Conservation (phyloP, 1,140 invertebrate species). For the Formica selysi region DNA sequence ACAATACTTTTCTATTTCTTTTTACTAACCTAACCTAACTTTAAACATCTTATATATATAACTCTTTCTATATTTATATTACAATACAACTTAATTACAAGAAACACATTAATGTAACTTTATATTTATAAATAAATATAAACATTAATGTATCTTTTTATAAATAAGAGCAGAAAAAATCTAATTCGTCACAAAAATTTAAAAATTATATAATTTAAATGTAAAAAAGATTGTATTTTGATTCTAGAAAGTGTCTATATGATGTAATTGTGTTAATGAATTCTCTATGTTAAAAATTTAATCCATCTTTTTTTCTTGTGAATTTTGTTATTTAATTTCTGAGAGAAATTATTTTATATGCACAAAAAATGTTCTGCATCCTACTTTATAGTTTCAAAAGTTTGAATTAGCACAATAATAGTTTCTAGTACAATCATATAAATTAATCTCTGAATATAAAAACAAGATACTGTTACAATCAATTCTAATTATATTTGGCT, state of each 20-base stretch:
- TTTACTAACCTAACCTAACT: slow-evolving; percentile 40
- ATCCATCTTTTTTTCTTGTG: slow-evolving; percentile 23
- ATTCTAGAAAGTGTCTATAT: slow-evolving; percentile 28
- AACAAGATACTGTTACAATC: slow-evolving; percentile 25
- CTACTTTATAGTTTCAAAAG: not conserved
- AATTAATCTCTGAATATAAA: slow-evolving; percentile 45
- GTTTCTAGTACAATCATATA: not conserved
- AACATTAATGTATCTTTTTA: not conserved
- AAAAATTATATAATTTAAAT: not conserved
- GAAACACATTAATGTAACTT: not conserved
- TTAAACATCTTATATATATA: not conserved
- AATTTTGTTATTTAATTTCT: slow-evolving; percentile 8
- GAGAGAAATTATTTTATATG: slow-evolving; percentile 11
- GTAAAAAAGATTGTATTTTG: slow-evolving; percentile 38
- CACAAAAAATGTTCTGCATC: not conserved
- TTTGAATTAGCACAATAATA: not conserved
- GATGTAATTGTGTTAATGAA: slow-evolving; percentile 12
- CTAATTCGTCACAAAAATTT: not conserved
- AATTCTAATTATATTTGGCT: slow-evolving; percentile 38
- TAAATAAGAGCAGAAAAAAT: not conserved
- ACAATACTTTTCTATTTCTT: slow-evolving; percentile 29
- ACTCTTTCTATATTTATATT: slow-evolving; percentile 1
- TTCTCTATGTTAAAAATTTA: slow-evolving; percentile 22
- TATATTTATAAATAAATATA: not conserved
- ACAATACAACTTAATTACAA: not conserved